Base-by-base conservation (phyloP, 2,113 vertebrate species). In the Noctilio leporinus region DNA sequence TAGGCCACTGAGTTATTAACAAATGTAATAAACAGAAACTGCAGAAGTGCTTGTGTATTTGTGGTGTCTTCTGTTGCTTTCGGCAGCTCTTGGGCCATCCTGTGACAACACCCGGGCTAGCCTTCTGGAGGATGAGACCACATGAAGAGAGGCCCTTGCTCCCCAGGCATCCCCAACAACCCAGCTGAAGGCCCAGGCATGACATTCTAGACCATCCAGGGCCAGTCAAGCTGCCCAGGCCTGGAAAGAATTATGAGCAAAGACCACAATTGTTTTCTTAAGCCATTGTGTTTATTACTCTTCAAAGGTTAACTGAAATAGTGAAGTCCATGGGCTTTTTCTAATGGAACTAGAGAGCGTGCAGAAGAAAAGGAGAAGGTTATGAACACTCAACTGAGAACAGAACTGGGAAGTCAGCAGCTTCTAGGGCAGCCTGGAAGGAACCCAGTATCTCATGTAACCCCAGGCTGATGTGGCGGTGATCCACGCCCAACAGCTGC, bases 21-120 rank as follows among this genome's bases (percentile, higher is more conserved):
- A 77, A 81, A 67, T 1, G 3, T 51, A 64, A 67, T 33, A 12
- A 77, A 33, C 59, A 64, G 59, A 92, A 75, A 38, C 64, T 49
- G 51, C 11, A 16, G 26, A 24, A 7, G 19, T 7, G 10, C 16
- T 1, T 2, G 15, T 15, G 28, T 4, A 0, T 55, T 28, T 8
- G 5, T 14, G 15, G 9, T 5, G 19, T 2, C 53, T 51, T 33
- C n/a, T 45, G 40, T 69, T 35, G 15, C 45, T 57, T 1, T 11
- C 62, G 40, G 47, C 20, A 53, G 15, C 49, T 22, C 30, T 57
- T 38, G n/a, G 55, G n/a, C 16, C 15, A 70, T 24, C 30, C 38
- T 4, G 12, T 12, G 62, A 47, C 64, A 5, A 72, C 43, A 83
- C 45, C 59, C 81, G 35, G 15, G 40, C 28, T 33, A 38, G 12